These are phyloP conservation scores for Crenuchus spilurus DNA, from an alignment of 2,797 vertebrate genomes.

Conservation along the genomic window DNA sequence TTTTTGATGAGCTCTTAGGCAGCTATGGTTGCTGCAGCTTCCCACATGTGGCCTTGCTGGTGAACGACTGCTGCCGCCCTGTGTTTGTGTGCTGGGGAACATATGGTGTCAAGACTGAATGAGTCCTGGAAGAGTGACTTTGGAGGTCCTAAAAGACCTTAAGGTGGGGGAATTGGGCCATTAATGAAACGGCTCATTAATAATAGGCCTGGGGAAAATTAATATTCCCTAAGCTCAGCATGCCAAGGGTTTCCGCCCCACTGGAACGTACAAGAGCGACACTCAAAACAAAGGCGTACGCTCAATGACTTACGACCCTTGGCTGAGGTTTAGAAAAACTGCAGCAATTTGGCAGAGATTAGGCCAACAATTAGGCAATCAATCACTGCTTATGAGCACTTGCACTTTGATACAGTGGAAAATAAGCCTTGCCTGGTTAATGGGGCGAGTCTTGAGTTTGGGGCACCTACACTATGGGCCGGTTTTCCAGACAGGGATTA, in stretches of 20 bases:
- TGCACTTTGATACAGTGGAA: slow-evolving; percentile 15
- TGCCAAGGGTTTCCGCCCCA: slow-evolving; percentile 66
- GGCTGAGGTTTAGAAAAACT: slow-evolving; percentile 14
- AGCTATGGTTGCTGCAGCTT: too few relatives aligned
- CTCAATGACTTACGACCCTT: not conserved
- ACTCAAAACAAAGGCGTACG: not conserved
- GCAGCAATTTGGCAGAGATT: slow-evolving; percentile 32
- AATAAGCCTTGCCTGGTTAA: slow-evolving; percentile 23
- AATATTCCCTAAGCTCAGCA: slow-evolving; percentile 74
- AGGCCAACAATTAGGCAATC: slow-evolving; percentile 33
- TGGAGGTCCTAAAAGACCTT: slow-evolving; percentile 68
- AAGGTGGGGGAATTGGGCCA: slow-evolving; percentile 71
- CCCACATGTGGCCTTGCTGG: not conserved
- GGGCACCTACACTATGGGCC: not conserved
- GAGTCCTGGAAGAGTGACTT: slow-evolving; percentile 46
- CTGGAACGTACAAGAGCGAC: slow-evolving; percentile 30
- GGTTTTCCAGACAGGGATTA: too few relatives aligned
- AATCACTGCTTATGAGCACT: slow-evolving; percentile 34
- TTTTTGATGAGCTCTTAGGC: too few relatives aligned
- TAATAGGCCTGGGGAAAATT: slow-evolving; percentile 72
- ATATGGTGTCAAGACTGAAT: slow-evolving; percentile 42
- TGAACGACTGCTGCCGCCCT: not conserved
- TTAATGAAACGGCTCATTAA: slow-evolving; percentile 73
- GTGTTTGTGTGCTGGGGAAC: slow-evolving; percentile 27
- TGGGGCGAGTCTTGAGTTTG: slow-evolving; percentile 5